Base-by-base conservation (phyloP, 2,888 invertebrate genomes). In the Cephus sareptanus region DNA sequence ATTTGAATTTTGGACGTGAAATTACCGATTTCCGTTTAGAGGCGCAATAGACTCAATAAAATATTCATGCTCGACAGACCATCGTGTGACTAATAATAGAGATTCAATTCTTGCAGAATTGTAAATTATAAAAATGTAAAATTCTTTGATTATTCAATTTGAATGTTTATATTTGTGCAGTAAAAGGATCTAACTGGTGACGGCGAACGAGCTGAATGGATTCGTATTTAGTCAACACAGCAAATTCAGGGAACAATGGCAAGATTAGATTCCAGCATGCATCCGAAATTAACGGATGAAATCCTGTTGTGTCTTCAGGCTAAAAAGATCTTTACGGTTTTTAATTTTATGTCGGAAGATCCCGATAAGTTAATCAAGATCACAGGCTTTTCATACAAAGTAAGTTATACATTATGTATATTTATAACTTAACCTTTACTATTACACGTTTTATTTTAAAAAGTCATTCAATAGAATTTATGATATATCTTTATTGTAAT, bases 321-420 rank as follows among this genome's bases (percentile, higher is more conserved):
- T 78, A 93, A 93, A 85, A 92, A 93, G 77, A 93, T 95, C 79
- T 91, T 86, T 80, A 94, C 94, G 13, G 89, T 94, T 70, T 86
- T 93, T 68, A 94, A 95, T 85, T 94, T 95, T 89, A 89, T 95
- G 79, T 90, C 92, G 83, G 93, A 93, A 85, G 93, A 94, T 85
- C 89, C 92, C 30, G 93, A 93, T 79, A 93, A 93, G 83, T 86
- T 95, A 80, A 88, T 92, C 69, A 87, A 87, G 30, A 84, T 93
- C 75, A 92, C 93, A 12, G 92, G 92, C 86, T 89, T 94, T 76
- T 89, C 89, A 75, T 91, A 93, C 81, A 92, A 93, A 85, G 93
- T 94, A 88, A 83, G 92, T 84, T 92, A 84, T 82, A 87, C 37
- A 86, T 92, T 77, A 90, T 92, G 84, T 92, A 88, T 86, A 81